Evolutionary conservation across 2,113 vertebrate species (phyloP).

Genomic region (Pardalotus punctatus): DNA sequence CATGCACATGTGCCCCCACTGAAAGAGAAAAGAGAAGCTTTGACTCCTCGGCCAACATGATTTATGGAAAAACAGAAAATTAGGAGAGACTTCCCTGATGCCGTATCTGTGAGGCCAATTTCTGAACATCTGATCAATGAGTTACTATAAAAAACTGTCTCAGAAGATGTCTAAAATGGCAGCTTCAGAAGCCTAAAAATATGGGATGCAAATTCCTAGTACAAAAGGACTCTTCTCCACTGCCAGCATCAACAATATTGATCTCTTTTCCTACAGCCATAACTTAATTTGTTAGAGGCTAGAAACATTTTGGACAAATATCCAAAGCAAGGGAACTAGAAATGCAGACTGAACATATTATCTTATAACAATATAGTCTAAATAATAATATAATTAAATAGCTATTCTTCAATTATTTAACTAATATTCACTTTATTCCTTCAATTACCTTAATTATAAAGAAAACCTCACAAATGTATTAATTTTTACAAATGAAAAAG

Average conservation of each 20-base stretch:
- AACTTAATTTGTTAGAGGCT: neutral
- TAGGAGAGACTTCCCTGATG: neutral
- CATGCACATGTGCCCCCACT: fast-evolving
- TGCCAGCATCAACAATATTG: neutral
- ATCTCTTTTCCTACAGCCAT: neutral
- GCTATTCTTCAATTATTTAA: neutral
- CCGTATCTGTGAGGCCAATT: constrained; percentile 3
- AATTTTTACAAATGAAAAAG: neutral
- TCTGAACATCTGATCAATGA: constrained; percentile 45
- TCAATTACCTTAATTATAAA: neutral
- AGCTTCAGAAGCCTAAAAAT: constrained; percentile 14
- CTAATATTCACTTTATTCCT: neutral
- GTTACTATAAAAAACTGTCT: neutral
- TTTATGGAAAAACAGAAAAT: constrained; percentile 28
- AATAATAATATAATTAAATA: neutral
- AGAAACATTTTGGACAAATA: neutral
- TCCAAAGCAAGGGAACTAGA: neutral
- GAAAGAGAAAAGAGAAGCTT: neutral
- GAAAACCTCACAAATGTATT: neutral
- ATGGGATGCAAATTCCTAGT: neutral
- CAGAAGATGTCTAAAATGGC: neutral
- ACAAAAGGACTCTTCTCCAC: neutral
- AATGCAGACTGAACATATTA: neutral
- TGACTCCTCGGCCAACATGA: neutral
- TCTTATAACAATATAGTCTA: neutral